A percentile compares a stretch with the other conserved stretches of the same genome.
Evolutionary conservation across 2,797 vertebrate species (phyloP).

Genomic region (Tympanoctomys barrerae): DNA sequence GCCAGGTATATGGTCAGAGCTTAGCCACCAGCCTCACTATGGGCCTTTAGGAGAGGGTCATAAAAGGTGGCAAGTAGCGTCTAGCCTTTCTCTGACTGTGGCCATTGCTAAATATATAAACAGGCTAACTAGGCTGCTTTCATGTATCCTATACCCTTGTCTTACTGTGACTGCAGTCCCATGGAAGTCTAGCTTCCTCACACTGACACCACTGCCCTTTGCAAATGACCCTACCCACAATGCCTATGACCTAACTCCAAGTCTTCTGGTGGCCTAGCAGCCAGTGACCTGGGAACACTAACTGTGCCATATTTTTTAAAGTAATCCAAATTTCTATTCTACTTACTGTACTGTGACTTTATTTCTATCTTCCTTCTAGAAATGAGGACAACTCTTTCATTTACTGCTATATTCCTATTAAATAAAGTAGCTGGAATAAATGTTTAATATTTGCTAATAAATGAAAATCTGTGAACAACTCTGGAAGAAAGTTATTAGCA

Average conservation of each 20-base stretch:
- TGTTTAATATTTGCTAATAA: conserved; percentile 29
- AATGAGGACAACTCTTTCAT: neutral
- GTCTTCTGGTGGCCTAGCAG: no score
- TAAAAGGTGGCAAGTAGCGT: neutral
- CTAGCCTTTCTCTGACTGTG: neutral
- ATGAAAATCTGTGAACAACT: neutral
- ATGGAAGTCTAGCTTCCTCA: neutral
- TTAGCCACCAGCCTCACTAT: neutral
- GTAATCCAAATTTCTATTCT: neutral
- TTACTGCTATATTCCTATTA: neutral
- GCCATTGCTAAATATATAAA: neutral
- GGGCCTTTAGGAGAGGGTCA: neutral
- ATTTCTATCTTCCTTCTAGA: neutral
- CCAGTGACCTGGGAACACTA: neutral
- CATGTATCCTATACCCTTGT: neutral
- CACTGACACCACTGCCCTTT: neutral
- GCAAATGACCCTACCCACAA: neutral
- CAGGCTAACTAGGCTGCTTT: neutral
- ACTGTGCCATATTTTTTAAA: neutral
- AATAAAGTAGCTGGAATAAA: conserved; percentile 4
- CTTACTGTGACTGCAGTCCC: neutral
- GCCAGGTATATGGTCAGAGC: neutral
- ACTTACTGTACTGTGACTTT: neutral
- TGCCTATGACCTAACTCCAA: neutral
- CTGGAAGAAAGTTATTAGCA: neutral